phyloP scores from a whole-genome alignment of 2,113 vertebrate genomes.

The Cathartes aura region DNA sequence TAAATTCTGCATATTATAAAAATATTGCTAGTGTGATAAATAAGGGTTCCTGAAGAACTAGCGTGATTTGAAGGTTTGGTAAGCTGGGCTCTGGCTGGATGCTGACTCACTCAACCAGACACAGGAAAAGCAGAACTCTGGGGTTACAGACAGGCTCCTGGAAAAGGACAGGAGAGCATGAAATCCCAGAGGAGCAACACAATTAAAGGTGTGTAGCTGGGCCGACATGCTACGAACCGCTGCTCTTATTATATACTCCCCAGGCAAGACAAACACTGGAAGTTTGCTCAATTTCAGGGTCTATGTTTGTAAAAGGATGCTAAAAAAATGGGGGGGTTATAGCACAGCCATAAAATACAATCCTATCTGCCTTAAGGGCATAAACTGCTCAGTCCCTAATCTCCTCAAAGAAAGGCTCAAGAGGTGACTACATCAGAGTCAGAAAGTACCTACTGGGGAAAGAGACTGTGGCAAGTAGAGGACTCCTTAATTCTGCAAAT shows the following conservation, averaged over 20 bases:
- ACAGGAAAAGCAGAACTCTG: neutral
- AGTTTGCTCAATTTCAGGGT: neutral
- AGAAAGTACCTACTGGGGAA: neutral
- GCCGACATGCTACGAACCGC: accelerated
- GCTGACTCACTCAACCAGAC: neutral
- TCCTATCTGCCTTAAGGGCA: neutral
- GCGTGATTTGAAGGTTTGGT: neutral
- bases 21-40: neutral
- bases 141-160: neutral
- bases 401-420: neutral
- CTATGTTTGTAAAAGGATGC: neutral
- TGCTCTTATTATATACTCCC: neutral
- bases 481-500: neutral
- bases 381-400: neutral
- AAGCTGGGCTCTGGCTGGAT: neutral
- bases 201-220: accelerated
- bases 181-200: neutral
- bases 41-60: neutral
- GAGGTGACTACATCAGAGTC: neutral
- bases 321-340: neutral
- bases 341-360: neutral
- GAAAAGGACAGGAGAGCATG: neutral
- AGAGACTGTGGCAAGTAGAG: neutral
- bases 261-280: neutral
- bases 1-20: neutral